Evolutionary conservation across 2,797 vertebrate species (phyloP).

Genomic region (Petrocephalus sullivani): DNA sequence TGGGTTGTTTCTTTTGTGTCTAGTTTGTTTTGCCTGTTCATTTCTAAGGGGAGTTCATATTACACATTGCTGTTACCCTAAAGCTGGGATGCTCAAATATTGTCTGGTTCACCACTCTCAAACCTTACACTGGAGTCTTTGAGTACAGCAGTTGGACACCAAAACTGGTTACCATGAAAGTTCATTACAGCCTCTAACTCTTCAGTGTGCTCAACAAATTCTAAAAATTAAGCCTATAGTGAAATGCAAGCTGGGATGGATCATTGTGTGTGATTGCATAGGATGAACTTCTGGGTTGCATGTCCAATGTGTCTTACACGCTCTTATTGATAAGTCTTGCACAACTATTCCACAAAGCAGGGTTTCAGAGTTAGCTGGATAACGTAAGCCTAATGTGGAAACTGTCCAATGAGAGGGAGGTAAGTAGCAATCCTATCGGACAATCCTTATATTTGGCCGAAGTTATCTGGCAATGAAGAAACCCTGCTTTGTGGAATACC

Average conservation of each 20-base stretch:
- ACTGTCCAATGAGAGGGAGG: neutral
- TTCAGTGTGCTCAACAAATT: neutral
- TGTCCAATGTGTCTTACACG: neutral
- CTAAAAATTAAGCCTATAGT: neutral
- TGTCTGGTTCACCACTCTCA: neutral
- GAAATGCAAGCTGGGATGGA: neutral
- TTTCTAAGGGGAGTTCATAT: neutral
- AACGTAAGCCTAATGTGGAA: neutral
- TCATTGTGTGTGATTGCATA: neutral
- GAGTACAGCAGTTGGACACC: neutral
- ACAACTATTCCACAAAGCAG: neutral
- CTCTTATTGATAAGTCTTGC: neutral
- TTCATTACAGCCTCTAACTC: neutral
- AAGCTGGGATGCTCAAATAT: neutral
- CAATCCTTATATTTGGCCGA: neutral
- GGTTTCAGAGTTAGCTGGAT: neutral
- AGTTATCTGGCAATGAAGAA: neutral
- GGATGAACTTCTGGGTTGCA: neutral
- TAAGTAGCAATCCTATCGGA: neutral
- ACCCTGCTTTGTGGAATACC: neutral
- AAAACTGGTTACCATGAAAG: neutral
- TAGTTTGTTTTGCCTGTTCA: neutral
- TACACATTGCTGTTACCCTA: neutral
- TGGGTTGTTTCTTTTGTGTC: neutral
- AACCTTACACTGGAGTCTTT: neutral